These are phyloP conservation scores for Hirtodrosophila duncani DNA, from an alignment of 2,888 invertebrate genomes.

Conservation along the genomic window DNA sequence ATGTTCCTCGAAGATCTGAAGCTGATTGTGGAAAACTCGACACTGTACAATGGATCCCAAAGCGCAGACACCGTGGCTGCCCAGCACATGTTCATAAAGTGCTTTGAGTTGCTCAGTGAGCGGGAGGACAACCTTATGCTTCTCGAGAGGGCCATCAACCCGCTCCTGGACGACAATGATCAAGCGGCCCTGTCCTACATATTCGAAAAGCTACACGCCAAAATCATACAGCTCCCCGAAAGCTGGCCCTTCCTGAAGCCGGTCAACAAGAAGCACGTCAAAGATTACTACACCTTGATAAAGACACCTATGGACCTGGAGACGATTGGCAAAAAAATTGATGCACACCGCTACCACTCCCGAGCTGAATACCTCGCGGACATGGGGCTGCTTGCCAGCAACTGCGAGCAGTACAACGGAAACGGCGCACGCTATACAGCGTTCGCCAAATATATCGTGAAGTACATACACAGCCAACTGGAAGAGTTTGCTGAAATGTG, in stretches of 20 bases:
- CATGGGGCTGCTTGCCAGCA: conserved; percentile 91
- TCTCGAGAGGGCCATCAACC: conserved; percentile 98
- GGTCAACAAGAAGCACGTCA: conserved; percentile 96
- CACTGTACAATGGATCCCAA: conserved; percentile 92
- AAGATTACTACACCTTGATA: conserved; percentile 96
- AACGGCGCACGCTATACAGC: conserved; percentile 90
- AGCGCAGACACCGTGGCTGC: conserved; percentile 92
- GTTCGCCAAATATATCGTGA: conserved; percentile 89
- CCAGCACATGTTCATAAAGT: conserved; percentile 91
- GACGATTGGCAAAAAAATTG: conserved; percentile 91
- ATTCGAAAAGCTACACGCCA: conserved; percentile 91
- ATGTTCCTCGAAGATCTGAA: conserved; percentile 96
- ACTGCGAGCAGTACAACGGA: conserved; percentile 95
- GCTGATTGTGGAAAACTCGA: conserved; percentile 97
- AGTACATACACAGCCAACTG: conserved; percentile 84
- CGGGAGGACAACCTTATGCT: conserved; percentile 97
- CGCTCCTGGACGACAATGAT: conserved; percentile 97
- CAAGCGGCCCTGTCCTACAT: conserved; percentile 96
- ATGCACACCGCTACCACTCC: conserved; percentile 94
- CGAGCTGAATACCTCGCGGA: conserved; percentile 92
- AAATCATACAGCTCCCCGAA: conserved; percentile 91
- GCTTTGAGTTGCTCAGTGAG: conserved; percentile 91
- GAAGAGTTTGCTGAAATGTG: conserved; percentile 85
- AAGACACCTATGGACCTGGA: conserved; percentile 97
- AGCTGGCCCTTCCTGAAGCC: conserved; percentile 98